These are phyloP conservation scores for Leptinotarsa haldemani DNA, from an alignment of 2,888 invertebrate species.

Conservation along the genomic window DNA sequence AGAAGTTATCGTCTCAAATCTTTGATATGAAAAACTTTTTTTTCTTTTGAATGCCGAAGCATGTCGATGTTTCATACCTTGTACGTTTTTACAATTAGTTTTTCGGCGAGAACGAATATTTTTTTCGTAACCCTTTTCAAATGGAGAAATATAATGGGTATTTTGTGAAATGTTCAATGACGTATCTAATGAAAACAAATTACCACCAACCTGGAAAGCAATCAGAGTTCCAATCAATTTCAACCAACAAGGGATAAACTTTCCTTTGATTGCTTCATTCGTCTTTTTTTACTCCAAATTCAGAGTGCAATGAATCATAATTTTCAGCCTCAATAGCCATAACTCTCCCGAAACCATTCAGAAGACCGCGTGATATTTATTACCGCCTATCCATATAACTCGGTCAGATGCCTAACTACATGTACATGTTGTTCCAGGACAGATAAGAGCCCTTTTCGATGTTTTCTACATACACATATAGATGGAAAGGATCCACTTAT, in stretches of 20 bases:
- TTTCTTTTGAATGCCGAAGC: too few species aligned
- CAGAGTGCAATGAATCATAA: not conserved
- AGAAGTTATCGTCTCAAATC: too few species aligned
- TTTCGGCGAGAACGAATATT: too few species aligned
- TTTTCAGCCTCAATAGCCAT: not conserved
- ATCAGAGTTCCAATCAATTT: not conserved
- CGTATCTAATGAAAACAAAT: not conserved
- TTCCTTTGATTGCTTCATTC: not conserved
- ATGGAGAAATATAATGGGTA: too few species aligned
- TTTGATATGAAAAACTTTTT: too few species aligned
- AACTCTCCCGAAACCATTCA: not conserved
- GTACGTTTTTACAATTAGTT: too few species aligned
- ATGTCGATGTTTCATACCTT: too few species aligned
- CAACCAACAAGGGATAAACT: not conserved
- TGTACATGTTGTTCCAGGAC: constrained; percentile 66
- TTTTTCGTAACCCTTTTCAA: too few species aligned
- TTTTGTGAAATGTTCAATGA: not conserved
- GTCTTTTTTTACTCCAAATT: not conserved
- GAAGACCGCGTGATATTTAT: constrained; percentile 20
- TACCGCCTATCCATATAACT: constrained; percentile 28
- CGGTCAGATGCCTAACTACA: constrained; percentile 31
- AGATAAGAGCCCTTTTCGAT: constrained; percentile 73
- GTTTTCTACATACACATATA: constrained; percentile 71
- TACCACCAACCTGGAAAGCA: not conserved
- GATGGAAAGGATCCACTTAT: too few species aligned